Conservation (phyloP, 2,888 invertebrate species). For the Drosophila tripunctata region DNA sequence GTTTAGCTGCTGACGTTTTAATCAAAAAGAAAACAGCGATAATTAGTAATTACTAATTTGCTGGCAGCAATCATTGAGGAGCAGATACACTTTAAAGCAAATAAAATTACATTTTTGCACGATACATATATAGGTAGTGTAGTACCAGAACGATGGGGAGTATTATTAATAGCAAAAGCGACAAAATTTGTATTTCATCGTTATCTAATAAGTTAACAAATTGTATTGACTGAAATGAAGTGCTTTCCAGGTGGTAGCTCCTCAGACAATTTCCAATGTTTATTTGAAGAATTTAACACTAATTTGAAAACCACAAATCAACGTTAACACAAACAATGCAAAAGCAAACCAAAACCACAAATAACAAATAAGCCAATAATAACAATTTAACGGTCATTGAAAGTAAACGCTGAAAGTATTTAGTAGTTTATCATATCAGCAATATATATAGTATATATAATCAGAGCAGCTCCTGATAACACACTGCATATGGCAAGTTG, state of each 20-base stretch:
- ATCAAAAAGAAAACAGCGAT: slow-evolving; percentile 50
- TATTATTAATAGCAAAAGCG: slow-evolving; percentile 46
- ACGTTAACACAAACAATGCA: neutral
- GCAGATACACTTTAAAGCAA: slow-evolving; percentile 42
- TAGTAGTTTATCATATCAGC: slow-evolving; percentile 55
- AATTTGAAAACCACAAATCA: slow-evolving; percentile 29
- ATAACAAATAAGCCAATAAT: slow-evolving; percentile 70
- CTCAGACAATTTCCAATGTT: slow-evolving; percentile 44
- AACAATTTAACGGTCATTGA: slow-evolving; percentile 61
- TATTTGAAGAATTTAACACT: slow-evolving; percentile 22
- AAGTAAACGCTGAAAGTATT: slow-evolving; percentile 47
- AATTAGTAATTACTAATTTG: slow-evolving; percentile 69
- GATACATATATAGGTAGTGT: too few species aligned
- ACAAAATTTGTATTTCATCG: slow-evolving; percentile 45
- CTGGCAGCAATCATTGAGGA: slow-evolving; percentile 22
- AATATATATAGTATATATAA: slow-evolving; percentile 48
- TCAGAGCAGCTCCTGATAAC: slow-evolving; percentile 49
- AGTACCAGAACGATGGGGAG: neutral
- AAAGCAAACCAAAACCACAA: slow-evolving; percentile 14
- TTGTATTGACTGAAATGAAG: too few species aligned
- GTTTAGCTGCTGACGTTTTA: slow-evolving; percentile 43
- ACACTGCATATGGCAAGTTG: slow-evolving; percentile 39
- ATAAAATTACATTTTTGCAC: slow-evolving; percentile 52
- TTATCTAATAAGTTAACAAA: slow-evolving; percentile 54
- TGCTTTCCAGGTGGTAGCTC: neutral